Evolutionary conservation across 2,797 vertebrate genomes (phyloP).

Genomic region (Pitangus sulphuratus): DNA sequence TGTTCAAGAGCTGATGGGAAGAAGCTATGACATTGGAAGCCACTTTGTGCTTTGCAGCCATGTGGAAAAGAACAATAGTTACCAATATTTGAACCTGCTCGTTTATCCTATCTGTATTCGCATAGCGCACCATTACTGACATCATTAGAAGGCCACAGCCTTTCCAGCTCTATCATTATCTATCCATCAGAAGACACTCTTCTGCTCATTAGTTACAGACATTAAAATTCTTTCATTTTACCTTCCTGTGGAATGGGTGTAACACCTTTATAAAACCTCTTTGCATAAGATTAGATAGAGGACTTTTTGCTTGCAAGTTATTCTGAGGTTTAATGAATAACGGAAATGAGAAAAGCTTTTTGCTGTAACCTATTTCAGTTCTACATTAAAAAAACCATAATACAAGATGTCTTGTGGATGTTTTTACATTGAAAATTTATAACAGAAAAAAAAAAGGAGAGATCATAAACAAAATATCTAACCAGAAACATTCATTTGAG

Average conservation of each 20-base stretch:
- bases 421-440: not conserved
- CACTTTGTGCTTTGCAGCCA: not conserved
- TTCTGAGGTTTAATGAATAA: not conserved
- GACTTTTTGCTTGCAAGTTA: not conserved
- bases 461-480: not conserved
- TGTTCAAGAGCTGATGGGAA: not conserved
- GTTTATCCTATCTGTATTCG: not conserved
- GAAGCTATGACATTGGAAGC: not conserved
- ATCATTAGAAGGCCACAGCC: constrained; percentile 35
- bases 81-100: constrained; percentile 3
- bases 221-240: constrained; percentile 33
- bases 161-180: constrained; percentile 17
- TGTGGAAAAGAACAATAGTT: constrained; percentile 38
- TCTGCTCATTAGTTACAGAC: constrained; percentile 38
- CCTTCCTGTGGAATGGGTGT: constrained; percentile 11
- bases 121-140: constrained; percentile 13
- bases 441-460: not conserved
- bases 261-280: not conserved
- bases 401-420: not conserved
- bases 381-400: not conserved
- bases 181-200: constrained; percentile 26
- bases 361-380: not conserved
- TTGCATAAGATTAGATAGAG: not conserved
- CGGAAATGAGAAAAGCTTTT: not conserved
- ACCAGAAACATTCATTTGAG: not conserved